A percentile compares a stretch with the other conserved stretches of the same genome.
These are phyloP conservation scores for Sebastes nivosus DNA, from an alignment of 2,797 vertebrate species.

Conservation along the genomic window DNA sequence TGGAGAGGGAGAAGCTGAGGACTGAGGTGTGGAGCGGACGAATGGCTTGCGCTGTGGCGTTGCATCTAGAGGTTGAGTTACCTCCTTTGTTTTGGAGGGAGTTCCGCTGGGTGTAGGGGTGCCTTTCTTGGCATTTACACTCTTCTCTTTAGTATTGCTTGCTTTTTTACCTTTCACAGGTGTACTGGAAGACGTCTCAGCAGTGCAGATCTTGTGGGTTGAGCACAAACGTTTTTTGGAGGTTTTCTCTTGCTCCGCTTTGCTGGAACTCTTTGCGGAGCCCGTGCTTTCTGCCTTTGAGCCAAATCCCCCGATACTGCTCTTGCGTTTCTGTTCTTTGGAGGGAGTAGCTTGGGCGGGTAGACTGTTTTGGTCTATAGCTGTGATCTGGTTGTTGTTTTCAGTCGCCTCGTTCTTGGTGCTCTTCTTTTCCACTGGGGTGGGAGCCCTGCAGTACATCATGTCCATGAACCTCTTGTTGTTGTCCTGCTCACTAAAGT, in stretches of 20 bases:
- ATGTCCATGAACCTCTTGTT: conserved; percentile 80
- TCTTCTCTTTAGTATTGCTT: conserved; percentile 86
- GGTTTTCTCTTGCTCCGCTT: conserved; percentile 84
- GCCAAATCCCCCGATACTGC: conserved; percentile 72
- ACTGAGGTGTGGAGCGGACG: conserved; percentile 75
- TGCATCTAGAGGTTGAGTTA: conserved; percentile 40
- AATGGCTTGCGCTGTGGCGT: conserved; percentile 84
- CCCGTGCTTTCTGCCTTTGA: conserved; percentile 81
- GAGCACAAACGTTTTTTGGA: conserved; percentile 87
- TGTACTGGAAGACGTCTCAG: conserved; percentile 81
- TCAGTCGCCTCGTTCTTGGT: conserved; percentile 86
- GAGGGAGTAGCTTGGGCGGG: conserved; percentile 83
- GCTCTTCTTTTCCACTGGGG: conserved; percentile 82
- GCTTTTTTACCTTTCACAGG: conserved; percentile 85
- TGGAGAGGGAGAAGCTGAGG: conserved; percentile 82
- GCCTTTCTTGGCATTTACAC: conserved; percentile 80
- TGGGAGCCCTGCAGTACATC: conserved; percentile 80
- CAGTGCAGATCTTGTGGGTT: conserved; percentile 79
- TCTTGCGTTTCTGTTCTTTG: conserved; percentile 88
- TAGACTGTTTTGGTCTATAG: conserved; percentile 88
- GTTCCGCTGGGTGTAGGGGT: conserved; percentile 81
- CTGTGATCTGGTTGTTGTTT: conserved; percentile 95
- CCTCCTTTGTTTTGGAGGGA: conserved; percentile 85
- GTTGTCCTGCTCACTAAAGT: conserved; percentile 83
- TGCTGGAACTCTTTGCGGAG: conserved; percentile 80